Conservation (phyloP, 1,140 invertebrate genomes). For the Helicorthomorpha holstii region DNA sequence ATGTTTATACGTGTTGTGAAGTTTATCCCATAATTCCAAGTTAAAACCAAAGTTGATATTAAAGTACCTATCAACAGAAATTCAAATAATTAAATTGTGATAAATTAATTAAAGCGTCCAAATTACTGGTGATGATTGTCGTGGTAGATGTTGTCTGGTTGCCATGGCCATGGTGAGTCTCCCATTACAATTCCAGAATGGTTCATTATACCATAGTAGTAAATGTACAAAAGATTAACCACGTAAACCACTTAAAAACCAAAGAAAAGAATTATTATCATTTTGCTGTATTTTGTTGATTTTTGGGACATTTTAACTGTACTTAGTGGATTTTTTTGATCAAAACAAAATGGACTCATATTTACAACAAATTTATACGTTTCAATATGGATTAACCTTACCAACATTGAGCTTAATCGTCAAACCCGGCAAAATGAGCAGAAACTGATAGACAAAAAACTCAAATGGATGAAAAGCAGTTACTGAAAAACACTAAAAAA, state of each 20-base stretch:
- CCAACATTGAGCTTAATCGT: conserved; percentile 40
- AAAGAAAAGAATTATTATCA: neutral
- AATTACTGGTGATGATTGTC: conserved; percentile 52
- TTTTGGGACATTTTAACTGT: too few species aligned
- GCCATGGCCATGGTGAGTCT: conserved; percentile 55
- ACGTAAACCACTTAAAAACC: conserved; percentile 34
- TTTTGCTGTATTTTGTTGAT: neutral
- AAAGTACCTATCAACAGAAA: conserved; percentile 29
- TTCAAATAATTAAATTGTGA: neutral
- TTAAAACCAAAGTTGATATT: conserved; percentile 60
- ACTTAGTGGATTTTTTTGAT: conserved; percentile 5
- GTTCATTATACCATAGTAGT: conserved; percentile 55
- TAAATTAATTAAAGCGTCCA: neutral
- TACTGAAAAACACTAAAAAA: conserved; percentile 15
- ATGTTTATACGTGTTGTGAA: conserved; percentile 40
- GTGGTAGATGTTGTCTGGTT: conserved; percentile 52
- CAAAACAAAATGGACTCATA: too few species aligned
- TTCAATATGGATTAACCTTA: too few species aligned
- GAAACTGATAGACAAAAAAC: conserved; percentile 25
- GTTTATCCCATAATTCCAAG: conserved; percentile 42
- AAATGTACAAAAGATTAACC: conserved; percentile 39
- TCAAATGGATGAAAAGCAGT: conserved; percentile 18
- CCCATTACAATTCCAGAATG: conserved; percentile 57
- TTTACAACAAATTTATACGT: conserved; percentile 5
- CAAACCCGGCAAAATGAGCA: conserved; percentile 28